phyloP scores from a whole-genome alignment of 2,888 invertebrate genomes.

The Andrena camellia region DNA sequence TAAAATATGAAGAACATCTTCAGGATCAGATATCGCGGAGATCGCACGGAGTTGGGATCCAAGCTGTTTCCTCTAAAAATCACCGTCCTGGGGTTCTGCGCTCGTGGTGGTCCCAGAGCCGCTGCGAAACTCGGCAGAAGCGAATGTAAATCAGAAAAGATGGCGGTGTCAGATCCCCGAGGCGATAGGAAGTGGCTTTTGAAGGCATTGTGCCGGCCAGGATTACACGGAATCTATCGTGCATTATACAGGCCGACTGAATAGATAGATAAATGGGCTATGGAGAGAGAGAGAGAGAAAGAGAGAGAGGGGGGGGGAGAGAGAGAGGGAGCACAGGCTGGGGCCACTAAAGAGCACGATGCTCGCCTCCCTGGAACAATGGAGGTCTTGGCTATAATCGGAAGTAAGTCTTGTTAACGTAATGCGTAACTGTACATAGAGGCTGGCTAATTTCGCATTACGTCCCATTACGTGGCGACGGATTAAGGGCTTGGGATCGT shows the following conservation, averaged over 20 bases:
- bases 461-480: conserved; percentile 72
- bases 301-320: conserved; percentile 70
- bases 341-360: conserved; percentile 74
- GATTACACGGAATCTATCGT: conserved; percentile 80
- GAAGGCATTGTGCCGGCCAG: conserved; percentile 66
- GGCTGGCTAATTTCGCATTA: conserved; percentile 80
- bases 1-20: no score
- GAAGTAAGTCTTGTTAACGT: conserved; percentile 83
- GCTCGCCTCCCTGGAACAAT: conserved; percentile 78
- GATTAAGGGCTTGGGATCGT: conserved; percentile 64
- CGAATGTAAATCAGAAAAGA: conserved; percentile 57
- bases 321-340: conserved; percentile 51
- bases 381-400: conserved; percentile 79
- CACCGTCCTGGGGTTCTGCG: not conserved
- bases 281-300: conserved; percentile 51
- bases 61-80: not conserved
- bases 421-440: conserved; percentile 82
- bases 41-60: not conserved
- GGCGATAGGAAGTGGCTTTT: conserved; percentile 53
- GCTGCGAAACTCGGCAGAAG: not conserved
- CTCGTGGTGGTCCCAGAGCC: not conserved
- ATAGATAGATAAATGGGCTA: conserved; percentile 81
- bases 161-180: conserved; percentile 53
- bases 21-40: not conserved
- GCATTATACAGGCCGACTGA: conserved; percentile 78